Conservation (phyloP, 2,797 vertebrate genomes). For the Dendrocincla fuliginosa region DNA sequence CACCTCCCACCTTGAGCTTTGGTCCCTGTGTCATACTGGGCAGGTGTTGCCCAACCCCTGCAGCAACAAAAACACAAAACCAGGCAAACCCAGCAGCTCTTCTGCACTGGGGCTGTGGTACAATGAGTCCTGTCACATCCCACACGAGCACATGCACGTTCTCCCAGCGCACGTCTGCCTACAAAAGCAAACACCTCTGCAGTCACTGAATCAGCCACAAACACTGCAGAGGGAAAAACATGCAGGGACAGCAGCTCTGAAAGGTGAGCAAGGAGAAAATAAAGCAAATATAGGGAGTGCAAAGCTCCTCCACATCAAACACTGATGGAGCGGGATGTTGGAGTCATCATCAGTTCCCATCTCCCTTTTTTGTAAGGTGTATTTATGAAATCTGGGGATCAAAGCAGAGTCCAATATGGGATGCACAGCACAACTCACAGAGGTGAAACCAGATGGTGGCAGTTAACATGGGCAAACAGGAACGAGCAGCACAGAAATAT, state of each 20-base stretch:
- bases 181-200: neutral
- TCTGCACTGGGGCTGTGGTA: neutral
- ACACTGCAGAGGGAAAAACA: neutral
- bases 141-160: accelerated
- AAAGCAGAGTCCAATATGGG: neutral
- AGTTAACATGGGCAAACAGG: neutral
- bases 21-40: accelerated
- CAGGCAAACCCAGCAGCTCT: neutral
- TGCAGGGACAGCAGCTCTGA: neutral
- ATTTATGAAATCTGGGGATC: neutral
- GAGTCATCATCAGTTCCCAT: neutral
- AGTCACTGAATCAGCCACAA: neutral
- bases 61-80: accelerated
- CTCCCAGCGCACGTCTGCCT: neutral
- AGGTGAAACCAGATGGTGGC: neutral
- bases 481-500: neutral
- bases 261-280: neutral
- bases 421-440: neutral
- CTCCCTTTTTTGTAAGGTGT: neutral
- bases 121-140: neutral
- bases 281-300: accelerated
- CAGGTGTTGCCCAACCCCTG: accelerated
- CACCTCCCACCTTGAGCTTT: neutral
- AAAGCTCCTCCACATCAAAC: neutral
- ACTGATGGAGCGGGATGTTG: accelerated